These are phyloP conservation scores for Falco columbarius DNA, from an alignment of 2,797 vertebrate species.

Conservation along the genomic window DNA sequence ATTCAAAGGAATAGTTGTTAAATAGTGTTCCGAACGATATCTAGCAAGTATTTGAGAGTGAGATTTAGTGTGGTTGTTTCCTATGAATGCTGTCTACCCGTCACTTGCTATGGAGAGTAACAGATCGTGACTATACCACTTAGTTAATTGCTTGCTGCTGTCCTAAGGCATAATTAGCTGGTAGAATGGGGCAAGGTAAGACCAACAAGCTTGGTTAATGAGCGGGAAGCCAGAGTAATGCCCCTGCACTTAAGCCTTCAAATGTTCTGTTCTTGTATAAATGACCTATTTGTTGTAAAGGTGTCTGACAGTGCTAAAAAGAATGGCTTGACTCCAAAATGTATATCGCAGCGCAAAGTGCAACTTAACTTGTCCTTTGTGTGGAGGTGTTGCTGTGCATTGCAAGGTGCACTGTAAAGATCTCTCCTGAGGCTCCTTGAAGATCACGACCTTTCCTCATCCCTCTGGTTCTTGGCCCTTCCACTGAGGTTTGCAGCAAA, in stretches of 20 bases:
- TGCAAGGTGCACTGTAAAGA: fast-evolving
- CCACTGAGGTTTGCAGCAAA: not conserved
- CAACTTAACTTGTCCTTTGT: not conserved
- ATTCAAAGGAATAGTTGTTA: not conserved
- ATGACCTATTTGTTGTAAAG: not conserved
- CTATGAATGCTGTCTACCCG: not conserved
- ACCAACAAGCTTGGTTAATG: not conserved
- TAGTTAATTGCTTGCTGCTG: not conserved
- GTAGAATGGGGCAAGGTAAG: not conserved
- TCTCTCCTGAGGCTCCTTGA: not conserved
- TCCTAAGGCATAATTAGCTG: not conserved
- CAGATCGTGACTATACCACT: not conserved
- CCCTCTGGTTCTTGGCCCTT: not conserved
- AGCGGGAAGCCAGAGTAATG: not conserved
- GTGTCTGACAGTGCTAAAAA: not conserved
- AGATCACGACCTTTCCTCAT: not conserved
- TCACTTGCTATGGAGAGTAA: not conserved
- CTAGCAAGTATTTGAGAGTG: not conserved
- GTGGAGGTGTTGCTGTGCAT: not conserved
- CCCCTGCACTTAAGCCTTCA: not conserved
- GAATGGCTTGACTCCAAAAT: not conserved
- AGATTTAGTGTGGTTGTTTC: not conserved
- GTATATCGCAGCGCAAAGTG: not conserved
- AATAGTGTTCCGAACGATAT: not conserved
- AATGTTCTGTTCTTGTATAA: not conserved